These are phyloP conservation scores for Papilio protenor DNA, from an alignment of 2,888 invertebrate genomes.

Conservation along the genomic window DNA sequence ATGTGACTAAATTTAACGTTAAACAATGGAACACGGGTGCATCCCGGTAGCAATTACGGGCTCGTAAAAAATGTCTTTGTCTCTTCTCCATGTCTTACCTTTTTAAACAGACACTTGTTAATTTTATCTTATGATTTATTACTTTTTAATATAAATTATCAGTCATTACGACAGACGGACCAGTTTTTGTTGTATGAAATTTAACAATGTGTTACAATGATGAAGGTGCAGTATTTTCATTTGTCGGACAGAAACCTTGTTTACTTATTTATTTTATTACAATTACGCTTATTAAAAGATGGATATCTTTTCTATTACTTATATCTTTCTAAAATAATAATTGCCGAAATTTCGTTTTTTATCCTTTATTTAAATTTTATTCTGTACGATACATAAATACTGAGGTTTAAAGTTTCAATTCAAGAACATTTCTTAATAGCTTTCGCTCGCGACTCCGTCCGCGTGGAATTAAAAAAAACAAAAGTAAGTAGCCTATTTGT, in stretches of 20 bases:
- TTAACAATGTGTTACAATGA: conserved; percentile 1
- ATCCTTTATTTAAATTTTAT: too few relatives aligned
- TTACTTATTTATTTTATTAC: background rate
- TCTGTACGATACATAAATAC: background rate
- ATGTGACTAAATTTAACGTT: conserved; percentile 17
- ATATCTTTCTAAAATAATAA: too few relatives aligned
- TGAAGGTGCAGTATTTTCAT: background rate
- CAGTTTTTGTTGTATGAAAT: background rate
- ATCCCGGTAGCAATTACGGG: conserved; percentile 11
- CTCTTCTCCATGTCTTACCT: conserved; percentile 9
- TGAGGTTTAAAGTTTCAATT: background rate
- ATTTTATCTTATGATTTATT: conserved; percentile 17
- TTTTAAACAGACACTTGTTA: conserved; percentile 17
- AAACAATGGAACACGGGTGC: conserved; percentile 1
- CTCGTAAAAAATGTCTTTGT: conserved; percentile 13
- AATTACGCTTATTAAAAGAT: too few relatives aligned
- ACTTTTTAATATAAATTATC: conserved; percentile 17
- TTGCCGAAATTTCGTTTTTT: too few relatives aligned
- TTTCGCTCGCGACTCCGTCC: too few relatives aligned
- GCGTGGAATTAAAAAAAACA: too few relatives aligned
- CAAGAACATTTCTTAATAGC: too few relatives aligned
- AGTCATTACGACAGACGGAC: background rate
- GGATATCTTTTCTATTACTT: too few relatives aligned
- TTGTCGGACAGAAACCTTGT: background rate
- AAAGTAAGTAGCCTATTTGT: too few relatives aligned